Evolutionary conservation across 2,113 vertebrate genomes (phyloP).

Genomic region (Cyprinodon brontotheroides): DNA sequence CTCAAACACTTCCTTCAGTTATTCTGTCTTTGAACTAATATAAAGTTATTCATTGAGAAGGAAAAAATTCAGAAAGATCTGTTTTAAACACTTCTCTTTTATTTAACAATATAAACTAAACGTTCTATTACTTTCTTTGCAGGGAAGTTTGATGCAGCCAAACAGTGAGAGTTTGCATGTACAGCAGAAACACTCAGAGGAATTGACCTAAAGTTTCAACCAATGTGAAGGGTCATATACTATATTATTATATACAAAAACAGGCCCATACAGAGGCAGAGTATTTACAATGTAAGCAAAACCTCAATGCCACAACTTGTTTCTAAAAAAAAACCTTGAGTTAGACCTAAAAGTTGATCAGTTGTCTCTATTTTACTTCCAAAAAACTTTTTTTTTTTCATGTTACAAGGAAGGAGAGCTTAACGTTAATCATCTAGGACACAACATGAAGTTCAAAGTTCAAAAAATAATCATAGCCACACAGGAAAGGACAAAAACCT

Average conservation of each 20-base stretch:
- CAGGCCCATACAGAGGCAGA: not conserved
- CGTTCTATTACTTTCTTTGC: not conserved
- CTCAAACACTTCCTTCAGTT: constrained; percentile 42
- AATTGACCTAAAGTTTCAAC: not conserved
- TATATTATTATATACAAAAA: not conserved
- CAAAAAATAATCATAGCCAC: too few relatives aligned
- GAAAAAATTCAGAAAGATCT: not conserved
- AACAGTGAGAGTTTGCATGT: not conserved
- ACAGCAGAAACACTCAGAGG: not conserved
- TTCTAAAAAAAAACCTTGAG: too few relatives aligned
- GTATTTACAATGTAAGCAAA: too few relatives aligned
- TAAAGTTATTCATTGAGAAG: not conserved
- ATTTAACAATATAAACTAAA: not conserved
- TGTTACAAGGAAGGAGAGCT: too few relatives aligned
- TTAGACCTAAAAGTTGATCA: too few relatives aligned
- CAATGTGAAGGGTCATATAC: not conserved
- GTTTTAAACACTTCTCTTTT: not conserved
- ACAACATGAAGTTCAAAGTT: too few relatives aligned
- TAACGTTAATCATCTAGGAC: too few relatives aligned
- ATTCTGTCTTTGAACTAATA: constrained; percentile 60
- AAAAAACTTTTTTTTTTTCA: too few relatives aligned
- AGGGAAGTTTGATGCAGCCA: not conserved
- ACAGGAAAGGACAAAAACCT: too few relatives aligned
- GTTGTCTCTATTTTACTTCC: too few relatives aligned
- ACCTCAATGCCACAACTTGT: too few relatives aligned